These are phyloP conservation scores for Pangasius krempfi DNA, from an alignment of 2,797 vertebrate species.

Conservation along the genomic window DNA sequence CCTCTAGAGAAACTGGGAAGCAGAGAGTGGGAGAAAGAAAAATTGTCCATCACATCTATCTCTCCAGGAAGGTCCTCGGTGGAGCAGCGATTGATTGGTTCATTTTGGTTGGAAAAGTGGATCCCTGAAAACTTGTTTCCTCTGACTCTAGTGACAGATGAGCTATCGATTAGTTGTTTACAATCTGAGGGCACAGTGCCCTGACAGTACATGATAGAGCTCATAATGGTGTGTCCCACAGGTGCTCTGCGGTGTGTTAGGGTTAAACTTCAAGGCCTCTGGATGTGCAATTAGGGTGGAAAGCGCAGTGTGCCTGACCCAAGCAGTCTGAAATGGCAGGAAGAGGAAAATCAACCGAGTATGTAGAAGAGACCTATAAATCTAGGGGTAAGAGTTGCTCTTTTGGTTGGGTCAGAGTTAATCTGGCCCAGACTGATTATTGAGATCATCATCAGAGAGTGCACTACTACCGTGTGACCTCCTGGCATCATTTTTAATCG, in stretches of 20 bases:
- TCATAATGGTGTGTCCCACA: slow-evolving; percentile 68
- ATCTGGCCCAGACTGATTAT: slow-evolving; percentile 22
- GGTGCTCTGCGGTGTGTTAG: not conserved
- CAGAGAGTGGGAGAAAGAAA: slow-evolving; percentile 31
- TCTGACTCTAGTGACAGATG: slow-evolving; percentile 78
- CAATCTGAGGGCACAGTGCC: slow-evolving; percentile 62
- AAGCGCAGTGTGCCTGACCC: not conserved
- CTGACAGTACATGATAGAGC: slow-evolving; percentile 69
- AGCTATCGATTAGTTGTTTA: slow-evolving; percentile 79
- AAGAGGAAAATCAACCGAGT: not conserved
- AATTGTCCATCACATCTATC: slow-evolving; percentile 50
- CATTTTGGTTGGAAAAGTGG: slow-evolving; percentile 78
- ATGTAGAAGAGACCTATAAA: not conserved
- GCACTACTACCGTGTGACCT: not conserved
- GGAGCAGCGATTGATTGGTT: slow-evolving; percentile 76
- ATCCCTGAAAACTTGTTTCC: slow-evolving; percentile 77
- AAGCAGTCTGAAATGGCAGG: not conserved
- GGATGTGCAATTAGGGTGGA: slow-evolving; percentile 12
- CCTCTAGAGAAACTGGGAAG: slow-evolving; percentile 57
- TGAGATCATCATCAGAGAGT: slow-evolving; percentile 5
- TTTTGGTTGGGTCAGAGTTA: slow-evolving; percentile 17
- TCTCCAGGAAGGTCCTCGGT: slow-evolving; percentile 61
- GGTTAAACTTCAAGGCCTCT: slow-evolving; percentile 34
- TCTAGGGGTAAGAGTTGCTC: not conserved
- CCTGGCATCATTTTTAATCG: slow-evolving; percentile 32